These are phyloP conservation scores for Psilopogon haemacephalus DNA, from an alignment of 2,113 vertebrate genomes.

Conservation along the genomic window DNA sequence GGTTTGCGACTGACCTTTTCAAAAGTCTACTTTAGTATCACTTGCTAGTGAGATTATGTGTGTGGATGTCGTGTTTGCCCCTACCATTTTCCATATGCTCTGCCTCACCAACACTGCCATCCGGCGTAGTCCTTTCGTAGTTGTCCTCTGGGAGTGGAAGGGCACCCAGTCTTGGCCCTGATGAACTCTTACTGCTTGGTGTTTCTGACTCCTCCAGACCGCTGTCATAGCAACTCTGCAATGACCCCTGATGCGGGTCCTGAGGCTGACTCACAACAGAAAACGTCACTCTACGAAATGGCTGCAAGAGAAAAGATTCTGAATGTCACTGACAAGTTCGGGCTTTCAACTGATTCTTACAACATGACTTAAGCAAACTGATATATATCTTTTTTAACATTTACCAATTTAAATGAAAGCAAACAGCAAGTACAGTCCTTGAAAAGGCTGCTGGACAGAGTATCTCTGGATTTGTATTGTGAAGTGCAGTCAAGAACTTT, in stretches of 20 bases:
- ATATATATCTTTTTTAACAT: constrained; percentile 6
- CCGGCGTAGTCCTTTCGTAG: constrained; percentile 99
- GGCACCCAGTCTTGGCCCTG: constrained; percentile 97
- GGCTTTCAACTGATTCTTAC: constrained; percentile 74
- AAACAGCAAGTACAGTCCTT: background rate
- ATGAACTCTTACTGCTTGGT: constrained; percentile 99
- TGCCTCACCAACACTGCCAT: constrained; percentile 99
- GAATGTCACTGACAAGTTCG: constrained; percentile 87
- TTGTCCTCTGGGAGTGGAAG: constrained; percentile 99
- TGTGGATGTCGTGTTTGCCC: constrained; percentile 92
- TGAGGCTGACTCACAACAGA: constrained; percentile 99
- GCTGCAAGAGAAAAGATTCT: constrained; percentile 98
- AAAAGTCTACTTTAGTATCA: constrained; percentile 65
- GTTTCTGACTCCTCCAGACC: constrained; percentile 99
- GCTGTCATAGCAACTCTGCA: constrained; percentile 99
- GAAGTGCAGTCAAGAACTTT: background rate
- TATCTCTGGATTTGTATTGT: background rate
- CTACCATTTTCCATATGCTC: constrained; percentile 99
- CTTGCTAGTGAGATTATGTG: constrained; percentile 79
- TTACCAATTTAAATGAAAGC: constrained; percentile 32
- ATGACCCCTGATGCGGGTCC: constrained; percentile 99
- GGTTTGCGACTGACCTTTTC: constrained; percentile 70
- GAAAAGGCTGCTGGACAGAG: background rate
- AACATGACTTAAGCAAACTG: constrained; percentile 68
- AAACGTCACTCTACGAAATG: constrained; percentile 99